Evolutionary conservation across 2,888 invertebrate species (phyloP).

Genomic region (Helobdella robusta): DNA sequence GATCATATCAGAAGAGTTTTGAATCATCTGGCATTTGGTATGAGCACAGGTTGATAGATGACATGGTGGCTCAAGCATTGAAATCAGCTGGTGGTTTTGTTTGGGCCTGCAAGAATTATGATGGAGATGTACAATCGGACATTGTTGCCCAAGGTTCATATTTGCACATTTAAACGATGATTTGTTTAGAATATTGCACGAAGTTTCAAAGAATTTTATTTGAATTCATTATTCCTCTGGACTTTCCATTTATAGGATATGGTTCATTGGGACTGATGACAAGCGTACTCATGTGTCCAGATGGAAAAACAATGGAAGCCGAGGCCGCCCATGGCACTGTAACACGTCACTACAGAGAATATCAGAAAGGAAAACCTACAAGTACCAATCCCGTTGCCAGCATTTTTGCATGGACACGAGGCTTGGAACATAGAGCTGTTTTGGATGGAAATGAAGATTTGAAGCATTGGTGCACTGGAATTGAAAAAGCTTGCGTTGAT

Average conservation of each 20-base stretch:
- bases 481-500: slow-evolving; percentile 75
- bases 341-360: slow-evolving; percentile 53
- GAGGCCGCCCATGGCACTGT: slow-evolving; percentile 58
- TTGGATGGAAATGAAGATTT: slow-evolving; percentile 68
- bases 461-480: slow-evolving; percentile 59
- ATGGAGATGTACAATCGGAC: slow-evolving; percentile 82
- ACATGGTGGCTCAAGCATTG: slow-evolving; percentile 77
- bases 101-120: slow-evolving; percentile 87
- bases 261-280: slow-evolving; percentile 73
- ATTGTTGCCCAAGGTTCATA: slow-evolving; percentile 69
- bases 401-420: slow-evolving; percentile 78
- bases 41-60: slow-evolving; percentile 80
- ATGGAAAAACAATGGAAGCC: slow-evolving; percentile 56
- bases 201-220: not conserved
- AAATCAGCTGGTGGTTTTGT: slow-evolving; percentile 77
- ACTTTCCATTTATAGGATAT: slow-evolving; percentile 47
- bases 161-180: too few relatives aligned
- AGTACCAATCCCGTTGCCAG: slow-evolving; percentile 84
- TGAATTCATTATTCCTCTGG: not conserved
- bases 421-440: slow-evolving; percentile 68
- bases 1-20: slow-evolving; percentile 64
- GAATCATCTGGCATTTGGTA: slow-evolving; percentile 75
- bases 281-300: slow-evolving; percentile 55
- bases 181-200: too few relatives aligned
- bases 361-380: slow-evolving; percentile 62